Percentiles rank a stretch among this genome's conserved stretches.
Evolutionary conservation across 2,797 vertebrate genomes (phyloP).

Genomic region (Megaceryle alcyon): DNA sequence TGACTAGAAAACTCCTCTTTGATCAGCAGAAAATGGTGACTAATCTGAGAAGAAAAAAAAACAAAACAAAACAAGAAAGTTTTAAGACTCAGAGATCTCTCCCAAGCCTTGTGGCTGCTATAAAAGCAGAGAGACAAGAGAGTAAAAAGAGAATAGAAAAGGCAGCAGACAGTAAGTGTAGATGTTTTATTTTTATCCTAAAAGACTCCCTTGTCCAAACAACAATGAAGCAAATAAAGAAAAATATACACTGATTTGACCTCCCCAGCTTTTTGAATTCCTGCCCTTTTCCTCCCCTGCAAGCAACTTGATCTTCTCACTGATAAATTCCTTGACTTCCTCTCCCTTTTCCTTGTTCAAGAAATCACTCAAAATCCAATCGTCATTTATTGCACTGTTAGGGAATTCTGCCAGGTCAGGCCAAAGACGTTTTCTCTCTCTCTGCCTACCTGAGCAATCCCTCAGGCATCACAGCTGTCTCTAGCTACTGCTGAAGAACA

Average conservation of each 20-base stretch:
- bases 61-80: neutral
- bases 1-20: slow-evolving; percentile 25
- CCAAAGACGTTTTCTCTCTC: neutral
- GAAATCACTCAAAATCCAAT: neutral
- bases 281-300: neutral
- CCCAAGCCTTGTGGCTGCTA: neutral
- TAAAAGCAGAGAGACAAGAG: neutral
- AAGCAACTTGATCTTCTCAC: neutral
- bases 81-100: neutral
- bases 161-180: neutral
- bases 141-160: neutral
- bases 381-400: neutral
- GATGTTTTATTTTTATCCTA: neutral
- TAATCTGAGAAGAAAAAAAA: neutral
- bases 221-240: neutral
- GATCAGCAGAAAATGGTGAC: slow-evolving; percentile 44
- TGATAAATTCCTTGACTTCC: neutral
- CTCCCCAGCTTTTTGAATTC: neutral
- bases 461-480: accelerated
- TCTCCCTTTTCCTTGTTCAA: neutral
- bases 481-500: neutral
- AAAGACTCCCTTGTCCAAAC: neutral
- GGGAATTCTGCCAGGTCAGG: neutral
- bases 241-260: neutral
- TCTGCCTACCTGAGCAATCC: neutral